phyloP scores from a whole-genome alignment of 1,140 invertebrate species.

The Druon quercuslanigerum region DNA sequence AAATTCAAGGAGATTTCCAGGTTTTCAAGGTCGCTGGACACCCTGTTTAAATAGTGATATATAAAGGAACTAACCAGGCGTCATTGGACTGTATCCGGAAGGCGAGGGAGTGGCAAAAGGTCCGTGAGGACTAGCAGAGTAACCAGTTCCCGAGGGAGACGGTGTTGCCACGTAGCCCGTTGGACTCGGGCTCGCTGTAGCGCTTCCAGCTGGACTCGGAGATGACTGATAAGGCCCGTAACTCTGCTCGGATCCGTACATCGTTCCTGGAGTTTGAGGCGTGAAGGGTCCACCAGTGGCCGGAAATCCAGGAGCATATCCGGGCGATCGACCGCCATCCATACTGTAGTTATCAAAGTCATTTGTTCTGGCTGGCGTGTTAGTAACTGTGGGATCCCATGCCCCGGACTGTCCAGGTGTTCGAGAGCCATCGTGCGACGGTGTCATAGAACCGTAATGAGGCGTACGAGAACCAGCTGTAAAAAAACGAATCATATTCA shows the following conservation, averaged over 20 bases:
- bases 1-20: too few relatives aligned
- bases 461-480: slow-evolving; percentile 89
- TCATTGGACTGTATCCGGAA: slow-evolving; percentile 90
- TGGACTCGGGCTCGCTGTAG: slow-evolving; percentile 78
- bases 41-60: too few relatives aligned
- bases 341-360: slow-evolving; percentile 86
- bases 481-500: slow-evolving; percentile 32
- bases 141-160: slow-evolving; percentile 81
- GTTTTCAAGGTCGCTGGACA: too few relatives aligned
- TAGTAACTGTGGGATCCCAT: slow-evolving; percentile 93
- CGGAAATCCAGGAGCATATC: slow-evolving; percentile 86
- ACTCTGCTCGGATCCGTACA: slow-evolving; percentile 90
- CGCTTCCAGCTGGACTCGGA: slow-evolving; percentile 79
- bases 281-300: slow-evolving; percentile 91
- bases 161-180: slow-evolving; percentile 80
- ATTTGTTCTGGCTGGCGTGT: slow-evolving; percentile 87
- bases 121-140: slow-evolving; percentile 79
- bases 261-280: slow-evolving; percentile 94
- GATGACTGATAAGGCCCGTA: slow-evolving; percentile 94
- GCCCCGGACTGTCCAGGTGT: slow-evolving; percentile 89
- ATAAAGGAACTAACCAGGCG: slow-evolving; percentile 78
- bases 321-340: slow-evolving; percentile 84
- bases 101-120: slow-evolving; percentile 83
- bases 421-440: slow-evolving; percentile 91
- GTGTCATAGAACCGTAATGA: slow-evolving; percentile 94